A percentile compares a stretch with the other conserved stretches of the same genome.
Conservation (phyloP, 2,797 vertebrate species). For the Petrocephalus schoutedeni region DNA sequence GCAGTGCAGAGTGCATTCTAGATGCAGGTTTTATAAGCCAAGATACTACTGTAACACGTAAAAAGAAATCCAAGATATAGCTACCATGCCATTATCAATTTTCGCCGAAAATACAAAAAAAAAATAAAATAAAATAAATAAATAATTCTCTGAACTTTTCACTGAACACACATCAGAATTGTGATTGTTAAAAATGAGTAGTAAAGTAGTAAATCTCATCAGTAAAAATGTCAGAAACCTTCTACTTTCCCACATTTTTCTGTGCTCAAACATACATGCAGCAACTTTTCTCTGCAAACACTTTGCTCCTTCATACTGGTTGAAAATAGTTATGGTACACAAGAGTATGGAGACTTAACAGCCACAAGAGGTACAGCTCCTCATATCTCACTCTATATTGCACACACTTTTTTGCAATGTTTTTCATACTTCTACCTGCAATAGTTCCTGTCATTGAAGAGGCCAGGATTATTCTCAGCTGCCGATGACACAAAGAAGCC, state of each 20-base stretch:
- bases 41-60: slow-evolving; percentile 25
- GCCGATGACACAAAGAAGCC: slow-evolving; percentile 83
- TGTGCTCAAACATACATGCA: not conserved
- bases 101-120: not conserved
- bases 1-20: not conserved
- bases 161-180: not conserved
- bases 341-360: slow-evolving; percentile 45
- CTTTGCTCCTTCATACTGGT: not conserved
- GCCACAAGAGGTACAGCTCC: slow-evolving; percentile 42
- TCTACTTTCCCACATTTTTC: not conserved
- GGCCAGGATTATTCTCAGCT: slow-evolving; percentile 86
- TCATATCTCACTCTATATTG: slow-evolving; percentile 53
- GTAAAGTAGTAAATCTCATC: not conserved
- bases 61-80: not conserved
- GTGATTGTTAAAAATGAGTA: not conserved
- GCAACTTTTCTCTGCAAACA: not conserved
- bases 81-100: not conserved
- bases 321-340: not conserved
- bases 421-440: slow-evolving; percentile 65
- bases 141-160: not conserved
- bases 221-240: not conserved
- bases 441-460: slow-evolving; percentile 75
- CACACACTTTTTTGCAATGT: slow-evolving; percentile 56
- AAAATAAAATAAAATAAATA: not conserved
- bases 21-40: slow-evolving; percentile 14